These are phyloP conservation scores for Cantharis flavilabris DNA, from an alignment of 2,888 invertebrate species.

Conservation along the genomic window DNA sequence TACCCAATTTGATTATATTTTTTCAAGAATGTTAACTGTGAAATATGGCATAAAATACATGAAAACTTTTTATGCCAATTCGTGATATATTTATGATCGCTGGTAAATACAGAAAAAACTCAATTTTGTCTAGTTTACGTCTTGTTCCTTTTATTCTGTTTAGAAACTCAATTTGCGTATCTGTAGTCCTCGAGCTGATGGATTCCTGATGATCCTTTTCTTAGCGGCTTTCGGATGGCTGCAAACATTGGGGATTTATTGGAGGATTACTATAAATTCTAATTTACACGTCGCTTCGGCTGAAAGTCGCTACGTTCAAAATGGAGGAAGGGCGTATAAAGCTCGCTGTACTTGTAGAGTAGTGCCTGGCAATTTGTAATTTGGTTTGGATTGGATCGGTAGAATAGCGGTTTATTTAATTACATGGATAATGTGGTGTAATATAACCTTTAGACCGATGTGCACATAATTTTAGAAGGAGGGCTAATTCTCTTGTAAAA, in stretches of 20 bases:
- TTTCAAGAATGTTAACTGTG: background rate
- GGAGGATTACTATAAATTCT: constrained; percentile 39
- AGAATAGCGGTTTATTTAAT: constrained; percentile 39
- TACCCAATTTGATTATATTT: background rate
- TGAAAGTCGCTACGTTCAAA: constrained; percentile 22
- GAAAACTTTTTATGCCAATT: background rate
- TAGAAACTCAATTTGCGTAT: constrained; percentile 33
- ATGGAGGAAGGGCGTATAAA: constrained; percentile 1
- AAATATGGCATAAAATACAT: background rate
- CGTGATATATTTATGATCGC: background rate
- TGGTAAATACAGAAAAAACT: constrained; percentile 1
- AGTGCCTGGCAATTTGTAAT: constrained; percentile 38
- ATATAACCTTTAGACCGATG: constrained; percentile 28
- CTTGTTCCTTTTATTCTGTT: constrained; percentile 27
- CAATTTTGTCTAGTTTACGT: constrained; percentile 4
- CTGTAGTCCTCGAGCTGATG: constrained; percentile 34
- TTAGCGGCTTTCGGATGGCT: constrained; percentile 27
- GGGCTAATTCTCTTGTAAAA: background rate
- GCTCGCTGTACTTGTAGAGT: constrained; percentile 8
- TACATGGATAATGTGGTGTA: constrained; percentile 36
- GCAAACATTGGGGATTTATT: constrained; percentile 38
- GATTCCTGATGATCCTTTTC: constrained; percentile 35
- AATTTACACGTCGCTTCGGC: constrained; percentile 37
- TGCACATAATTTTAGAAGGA: background rate
- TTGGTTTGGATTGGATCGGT: constrained; percentile 38